phyloP scores from a whole-genome alignment of 1,140 invertebrate genomes.

The Brachionus rotundiformis region DNA sequence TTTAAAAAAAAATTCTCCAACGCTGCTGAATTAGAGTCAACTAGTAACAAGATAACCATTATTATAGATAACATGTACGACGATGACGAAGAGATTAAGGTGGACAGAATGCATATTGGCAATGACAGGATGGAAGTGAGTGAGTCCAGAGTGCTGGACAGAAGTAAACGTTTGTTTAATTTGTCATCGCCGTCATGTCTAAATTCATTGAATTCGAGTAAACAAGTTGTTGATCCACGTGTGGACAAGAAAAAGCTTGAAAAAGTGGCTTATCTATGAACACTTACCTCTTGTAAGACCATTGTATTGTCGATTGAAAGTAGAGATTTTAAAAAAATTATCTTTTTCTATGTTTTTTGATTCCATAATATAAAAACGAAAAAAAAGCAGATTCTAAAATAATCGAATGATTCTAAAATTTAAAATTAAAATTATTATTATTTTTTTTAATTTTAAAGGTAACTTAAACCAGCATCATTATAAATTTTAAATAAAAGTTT shows the following conservation, averaged over 20 bases:
- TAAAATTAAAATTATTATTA: background rate
- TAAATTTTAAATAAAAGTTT: background rate
- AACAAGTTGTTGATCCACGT: slow-evolving; percentile 17
- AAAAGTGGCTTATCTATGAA: slow-evolving; percentile 24
- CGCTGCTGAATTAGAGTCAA: background rate
- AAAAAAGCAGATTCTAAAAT: background rate
- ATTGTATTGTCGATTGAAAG: slow-evolving; percentile 25
- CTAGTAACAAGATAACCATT: slow-evolving; percentile 16
- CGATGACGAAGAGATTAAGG: background rate
- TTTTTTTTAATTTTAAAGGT: background rate
- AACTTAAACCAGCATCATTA: background rate
- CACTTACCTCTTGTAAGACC: slow-evolving; percentile 32
- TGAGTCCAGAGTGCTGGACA: background rate
- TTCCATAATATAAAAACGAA: background rate
- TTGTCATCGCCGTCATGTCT: slow-evolving; percentile 28
- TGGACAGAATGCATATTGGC: background rate
- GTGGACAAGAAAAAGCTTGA: background rate
- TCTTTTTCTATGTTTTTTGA: slow-evolving; percentile 28
- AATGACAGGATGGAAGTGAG: background rate
- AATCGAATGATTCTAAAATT: slow-evolving; percentile 18
- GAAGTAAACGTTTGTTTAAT: slow-evolving; percentile 13
- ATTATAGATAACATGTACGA: slow-evolving; percentile 34
- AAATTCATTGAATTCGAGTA: slow-evolving; percentile 9
- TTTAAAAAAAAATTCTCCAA: background rate
- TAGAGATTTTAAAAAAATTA: slow-evolving; percentile 10